Evolutionary conservation across 2,888 invertebrate species (phyloP).

Genomic region (Seira sanloemensis): DNA sequence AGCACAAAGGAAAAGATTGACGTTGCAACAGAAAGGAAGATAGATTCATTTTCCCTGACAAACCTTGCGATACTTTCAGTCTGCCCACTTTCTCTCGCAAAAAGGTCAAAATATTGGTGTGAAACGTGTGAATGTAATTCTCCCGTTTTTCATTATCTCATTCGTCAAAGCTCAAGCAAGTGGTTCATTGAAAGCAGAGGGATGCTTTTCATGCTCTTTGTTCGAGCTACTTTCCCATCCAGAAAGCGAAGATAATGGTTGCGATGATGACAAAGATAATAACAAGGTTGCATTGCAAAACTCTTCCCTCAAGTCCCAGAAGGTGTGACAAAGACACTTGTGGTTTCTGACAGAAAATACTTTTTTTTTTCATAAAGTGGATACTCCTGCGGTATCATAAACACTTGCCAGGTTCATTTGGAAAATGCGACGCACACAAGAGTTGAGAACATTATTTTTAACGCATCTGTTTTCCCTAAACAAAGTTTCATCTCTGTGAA

Average conservation of each 20-base stretch:
- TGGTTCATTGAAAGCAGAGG: no score
- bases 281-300: background rate
- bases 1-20: no score
- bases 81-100: no score
- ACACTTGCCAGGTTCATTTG: background rate
- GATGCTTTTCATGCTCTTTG: no score
- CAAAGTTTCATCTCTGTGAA: background rate
- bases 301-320: background rate
- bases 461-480: background rate
- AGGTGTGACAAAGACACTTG: slow-evolving; percentile 3
- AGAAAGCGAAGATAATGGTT: slow-evolving; percentile 5
- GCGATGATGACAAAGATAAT: background rate
- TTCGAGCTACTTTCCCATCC: background rate
- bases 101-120: no score
- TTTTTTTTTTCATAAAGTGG: background rate
- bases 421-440: background rate
- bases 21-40: no score
- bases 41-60: no score
- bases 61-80: no score
- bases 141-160: no score
- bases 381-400: background rate
- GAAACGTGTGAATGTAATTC: no score
- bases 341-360: background rate
- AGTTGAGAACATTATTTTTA: background rate
- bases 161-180: no score